These are phyloP conservation scores for Nyctalus aviator DNA, from an alignment of 2,797 vertebrate genomes.

Conservation along the genomic window DNA sequence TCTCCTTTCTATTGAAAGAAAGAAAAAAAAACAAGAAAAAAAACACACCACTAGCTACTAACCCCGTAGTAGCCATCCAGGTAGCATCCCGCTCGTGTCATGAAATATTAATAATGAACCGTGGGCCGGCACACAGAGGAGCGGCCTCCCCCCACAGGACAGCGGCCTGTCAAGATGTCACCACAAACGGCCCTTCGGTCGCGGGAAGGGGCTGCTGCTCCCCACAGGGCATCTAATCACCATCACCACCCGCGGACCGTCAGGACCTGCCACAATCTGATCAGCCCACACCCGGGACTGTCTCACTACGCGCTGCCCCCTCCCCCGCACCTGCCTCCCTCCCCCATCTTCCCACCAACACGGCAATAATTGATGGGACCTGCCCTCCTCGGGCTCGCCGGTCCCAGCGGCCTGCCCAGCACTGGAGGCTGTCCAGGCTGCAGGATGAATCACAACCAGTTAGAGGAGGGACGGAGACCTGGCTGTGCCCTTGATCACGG, in stretches of 20 bases:
- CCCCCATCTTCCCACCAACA: background rate
- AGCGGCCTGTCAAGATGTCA: conserved; percentile 65
- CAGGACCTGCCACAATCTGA: background rate
- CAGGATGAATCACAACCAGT: background rate
- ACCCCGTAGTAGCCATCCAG: background rate
- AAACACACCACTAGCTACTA: background rate
- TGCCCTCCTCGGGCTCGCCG: background rate
- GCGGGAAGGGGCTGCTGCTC: background rate
- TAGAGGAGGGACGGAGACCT: background rate
- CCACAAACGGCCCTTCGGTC: conserved; percentile 22
- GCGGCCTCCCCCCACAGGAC: conserved; percentile 33
- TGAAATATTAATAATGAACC: conserved; percentile 23
- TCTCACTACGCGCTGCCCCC: background rate
- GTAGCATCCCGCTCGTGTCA: background rate
- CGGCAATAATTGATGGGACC: background rate
- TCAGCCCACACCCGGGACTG: background rate
- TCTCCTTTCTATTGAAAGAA: background rate
- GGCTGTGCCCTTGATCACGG: background rate
- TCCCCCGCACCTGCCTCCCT: too few relatives aligned
- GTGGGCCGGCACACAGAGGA: background rate
- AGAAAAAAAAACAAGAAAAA: too few relatives aligned
- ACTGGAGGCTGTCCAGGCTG: background rate
- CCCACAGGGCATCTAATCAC: background rate
- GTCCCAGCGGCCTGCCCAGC: background rate
- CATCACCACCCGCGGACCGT: background rate